Base-by-base conservation (phyloP, 2,113 vertebrate genomes). In the Marcusenius ussheri region DNA sequence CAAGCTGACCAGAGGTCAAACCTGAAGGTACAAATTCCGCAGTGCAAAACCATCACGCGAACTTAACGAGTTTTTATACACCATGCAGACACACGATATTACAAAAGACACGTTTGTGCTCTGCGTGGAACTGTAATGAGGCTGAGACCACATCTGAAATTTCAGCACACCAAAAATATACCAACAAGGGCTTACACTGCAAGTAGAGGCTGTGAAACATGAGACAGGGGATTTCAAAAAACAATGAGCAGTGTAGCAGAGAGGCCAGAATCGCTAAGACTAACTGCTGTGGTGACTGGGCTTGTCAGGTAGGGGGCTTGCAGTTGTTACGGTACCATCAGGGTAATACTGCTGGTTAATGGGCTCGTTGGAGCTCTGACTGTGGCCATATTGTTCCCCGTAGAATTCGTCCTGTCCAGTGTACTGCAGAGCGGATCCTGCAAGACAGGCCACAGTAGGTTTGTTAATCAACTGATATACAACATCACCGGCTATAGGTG, bases 331-430 rank as follows among this genome's bases (percentile, higher is more conserved):
- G 27, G 31, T 98, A 99, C 98, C 98, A 90, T 99, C 98, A 1
- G 97, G 96, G 90, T 99, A 99, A 95, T 98, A 98, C 92, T 98
- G 97, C 95, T 98, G 98, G 94, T 97, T 97, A 96, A 97, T 95
- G 66, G 97, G 96, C 94, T 98, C 97, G 53, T 96, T 96, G 39
- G 98, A 96, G 87, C 97, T 97, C 95, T 99, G 97, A 93, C 96
- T 94, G 90, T 98, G 97, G 92, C 97, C 96, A 91, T 98, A 99
- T 93, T 98, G 98, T 93, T 99, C 97, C 93, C 97, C 96, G 94
- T 98, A 98, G 95, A 99, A 98, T 89, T 98, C 98, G n/a, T 99
- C 98, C 94, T 98, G 97, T 91, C 97, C 97, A 95, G 97, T 95
- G 95, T 97, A 98, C 96, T 98, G 98, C 95, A 97, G 97, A 4